Evolutionary conservation across 2,888 invertebrate genomes (phyloP), one percentile per base, ranked within the genome.

Genomic region (Azorinus chamasolen): DNA sequence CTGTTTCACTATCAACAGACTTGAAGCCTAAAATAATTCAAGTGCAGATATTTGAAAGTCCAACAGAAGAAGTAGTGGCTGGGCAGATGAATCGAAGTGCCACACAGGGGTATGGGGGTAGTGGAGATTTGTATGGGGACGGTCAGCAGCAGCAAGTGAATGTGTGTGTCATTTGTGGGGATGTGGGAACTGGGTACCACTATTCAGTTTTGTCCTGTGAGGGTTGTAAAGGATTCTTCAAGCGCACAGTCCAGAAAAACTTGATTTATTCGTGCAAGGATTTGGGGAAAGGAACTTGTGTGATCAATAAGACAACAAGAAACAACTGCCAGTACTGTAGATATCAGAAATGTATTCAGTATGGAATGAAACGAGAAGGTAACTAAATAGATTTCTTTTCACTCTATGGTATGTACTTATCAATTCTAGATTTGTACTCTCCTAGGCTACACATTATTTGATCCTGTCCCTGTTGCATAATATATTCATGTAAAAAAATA

Each of bases 151-250:
- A 25, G 25, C 55, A 62, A 25, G 53, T 12, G 27, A 58, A 65
- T 16, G 55, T 64, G 20, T 93, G 93, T 68, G 68, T 89, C 32
- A 90, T 93, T 18, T 93, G 92, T 76, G 90, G 90, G 3, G 93
- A 93, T 70, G 83, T 87, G 39, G 92, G 92, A 0, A 91, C 91
- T 0, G 92, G 93, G 0, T 93, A 89, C 71, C 93, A 93, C 76
- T 93, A 93, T 83, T 92, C 92, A 0, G 92, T 92, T 10, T 90
- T 87, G 73, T 92, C 91, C n/a, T 93, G 93, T 80, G 93, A 93
- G 69, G 93, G 93, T 0, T 93, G 93, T 71, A 93, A 93, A 70
- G 93, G 93, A 5, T 93, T 93, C 85, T 93, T 93, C 83, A 93
- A 93, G 71, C 81, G 93, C 32, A 90, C 92, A 0, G 92, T 93